Percentiles rank a stretch among this genome's conserved stretches.
Conservation (phyloP, 2,113 vertebrate species). For the Acrocephalus arundinaceus region DNA sequence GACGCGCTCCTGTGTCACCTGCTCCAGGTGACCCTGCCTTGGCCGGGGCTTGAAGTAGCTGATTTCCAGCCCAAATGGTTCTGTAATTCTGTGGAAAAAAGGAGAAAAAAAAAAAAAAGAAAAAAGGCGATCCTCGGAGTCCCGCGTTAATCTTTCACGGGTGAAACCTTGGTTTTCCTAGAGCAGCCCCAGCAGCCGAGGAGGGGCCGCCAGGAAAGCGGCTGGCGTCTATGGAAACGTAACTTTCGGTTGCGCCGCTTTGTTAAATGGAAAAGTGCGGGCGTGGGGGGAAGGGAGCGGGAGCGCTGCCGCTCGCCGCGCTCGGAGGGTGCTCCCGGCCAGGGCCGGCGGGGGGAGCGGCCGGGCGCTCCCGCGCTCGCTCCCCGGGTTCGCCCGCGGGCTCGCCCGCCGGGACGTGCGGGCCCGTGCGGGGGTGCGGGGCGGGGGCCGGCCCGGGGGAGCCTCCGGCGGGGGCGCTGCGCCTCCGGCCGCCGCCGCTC, state of each 20-base stretch:
- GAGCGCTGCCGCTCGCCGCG: not conserved
- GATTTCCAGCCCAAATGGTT: not conserved
- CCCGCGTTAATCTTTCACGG: not conserved
- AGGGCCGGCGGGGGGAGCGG: not conserved
- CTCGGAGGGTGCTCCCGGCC: not conserved
- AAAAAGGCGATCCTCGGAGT: not conserved
- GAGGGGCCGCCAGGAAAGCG: not conserved
- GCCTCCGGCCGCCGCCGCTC: too few species aligned
- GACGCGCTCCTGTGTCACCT: not conserved
- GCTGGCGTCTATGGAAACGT: not conserved
- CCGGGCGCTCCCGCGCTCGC: not conserved
- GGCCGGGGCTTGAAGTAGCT: not conserved
- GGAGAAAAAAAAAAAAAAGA: not conserved
- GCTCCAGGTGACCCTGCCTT: not conserved
- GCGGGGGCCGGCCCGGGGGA: too few species aligned
- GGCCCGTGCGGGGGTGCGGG: not conserved
- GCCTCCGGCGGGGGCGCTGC: too few species aligned
- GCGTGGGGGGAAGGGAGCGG: not conserved
- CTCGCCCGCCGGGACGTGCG: not conserved
- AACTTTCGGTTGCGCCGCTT: slow-evolving; percentile 19
- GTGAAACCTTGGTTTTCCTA: not conserved
- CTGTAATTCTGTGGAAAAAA: not conserved
- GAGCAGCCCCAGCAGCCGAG: not conserved
- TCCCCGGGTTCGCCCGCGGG: too few species aligned
- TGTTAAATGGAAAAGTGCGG: not conserved